Evolutionary conservation across 2,113 vertebrate genomes (phyloP).

Genomic region (Ovibos moschatus): DNA sequence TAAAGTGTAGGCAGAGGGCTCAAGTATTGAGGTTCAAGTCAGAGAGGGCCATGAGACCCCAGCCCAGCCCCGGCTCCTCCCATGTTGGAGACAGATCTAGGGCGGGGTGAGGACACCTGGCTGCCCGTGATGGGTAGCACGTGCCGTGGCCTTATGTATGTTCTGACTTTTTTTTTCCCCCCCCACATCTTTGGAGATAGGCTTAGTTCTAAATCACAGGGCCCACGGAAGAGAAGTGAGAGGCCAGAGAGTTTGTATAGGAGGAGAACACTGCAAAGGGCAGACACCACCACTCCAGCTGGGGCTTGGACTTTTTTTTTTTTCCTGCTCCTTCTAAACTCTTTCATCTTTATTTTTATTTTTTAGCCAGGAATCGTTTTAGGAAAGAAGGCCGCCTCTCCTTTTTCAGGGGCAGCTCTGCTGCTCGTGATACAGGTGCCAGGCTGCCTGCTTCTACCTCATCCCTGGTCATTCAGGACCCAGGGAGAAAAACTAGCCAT

Average conservation of each 20-base stretch:
- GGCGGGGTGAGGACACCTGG: accelerated
- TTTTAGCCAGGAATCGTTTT: background rate
- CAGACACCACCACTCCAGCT: background rate
- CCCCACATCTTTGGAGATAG: background rate
- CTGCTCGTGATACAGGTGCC: background rate
- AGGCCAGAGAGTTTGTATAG: background rate
- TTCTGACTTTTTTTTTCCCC: background rate
- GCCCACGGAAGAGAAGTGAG: accelerated
- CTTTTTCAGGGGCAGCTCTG: background rate
- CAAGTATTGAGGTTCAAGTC: background rate
- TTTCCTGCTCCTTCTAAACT: background rate
- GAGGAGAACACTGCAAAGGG: background rate
- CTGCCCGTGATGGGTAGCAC: background rate
- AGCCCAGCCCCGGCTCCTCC: background rate
- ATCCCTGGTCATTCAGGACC: background rate
- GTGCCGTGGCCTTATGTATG: accelerated
- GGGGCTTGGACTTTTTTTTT: background rate
- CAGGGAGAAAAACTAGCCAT: background rate
- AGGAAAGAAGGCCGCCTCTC: background rate
- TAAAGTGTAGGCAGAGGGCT: background rate
- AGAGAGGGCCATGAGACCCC: background rate
- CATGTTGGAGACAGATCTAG: background rate
- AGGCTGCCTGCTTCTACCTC: background rate
- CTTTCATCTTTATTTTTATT: background rate
- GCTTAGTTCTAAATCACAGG: background rate